Evolutionary conservation across 1,140 invertebrate species (phyloP).

Genomic region (Mya arenaria): DNA sequence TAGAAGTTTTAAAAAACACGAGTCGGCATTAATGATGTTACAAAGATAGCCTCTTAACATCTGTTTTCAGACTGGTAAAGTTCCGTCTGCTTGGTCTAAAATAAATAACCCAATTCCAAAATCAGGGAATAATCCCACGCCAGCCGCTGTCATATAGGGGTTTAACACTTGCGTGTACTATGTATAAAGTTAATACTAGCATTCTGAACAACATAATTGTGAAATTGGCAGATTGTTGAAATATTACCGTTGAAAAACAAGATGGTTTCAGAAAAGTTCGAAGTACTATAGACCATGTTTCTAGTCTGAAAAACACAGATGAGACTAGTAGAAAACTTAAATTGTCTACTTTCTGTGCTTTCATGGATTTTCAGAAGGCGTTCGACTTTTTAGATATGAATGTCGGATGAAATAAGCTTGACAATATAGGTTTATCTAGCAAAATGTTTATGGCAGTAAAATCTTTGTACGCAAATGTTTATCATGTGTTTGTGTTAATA

Average conservation of each 20-base stretch:
- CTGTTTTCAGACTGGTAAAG: conserved; percentile 13
- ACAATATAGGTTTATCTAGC: not conserved
- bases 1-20: not conserved
- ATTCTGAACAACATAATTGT: conserved; percentile 4
- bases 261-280: conserved; percentile 18
- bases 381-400: not conserved
- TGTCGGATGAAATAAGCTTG: not conserved
- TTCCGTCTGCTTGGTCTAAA: conserved; percentile 3
- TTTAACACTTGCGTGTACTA: not conserved
- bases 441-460: conserved; percentile 7
- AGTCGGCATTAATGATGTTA: conserved; percentile 1
- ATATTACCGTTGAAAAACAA: conserved; percentile 17
- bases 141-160: conserved; percentile 11
- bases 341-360: conserved; percentile 14
- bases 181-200: conserved; percentile 10
- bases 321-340: conserved; percentile 11
- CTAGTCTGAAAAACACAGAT: not conserved
- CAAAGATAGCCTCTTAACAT: conserved; percentile 12
- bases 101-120: conserved; percentile 4
- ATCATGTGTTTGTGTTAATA: conserved; percentile 19
- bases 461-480: conserved; percentile 3
- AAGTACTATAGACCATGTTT: conserved; percentile 10
- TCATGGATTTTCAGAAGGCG: conserved; percentile 14
- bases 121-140: not conserved
- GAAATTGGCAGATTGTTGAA: not conserved